Conservation (phyloP, 2,888 invertebrate species). For the Melinopterus prodromus region DNA sequence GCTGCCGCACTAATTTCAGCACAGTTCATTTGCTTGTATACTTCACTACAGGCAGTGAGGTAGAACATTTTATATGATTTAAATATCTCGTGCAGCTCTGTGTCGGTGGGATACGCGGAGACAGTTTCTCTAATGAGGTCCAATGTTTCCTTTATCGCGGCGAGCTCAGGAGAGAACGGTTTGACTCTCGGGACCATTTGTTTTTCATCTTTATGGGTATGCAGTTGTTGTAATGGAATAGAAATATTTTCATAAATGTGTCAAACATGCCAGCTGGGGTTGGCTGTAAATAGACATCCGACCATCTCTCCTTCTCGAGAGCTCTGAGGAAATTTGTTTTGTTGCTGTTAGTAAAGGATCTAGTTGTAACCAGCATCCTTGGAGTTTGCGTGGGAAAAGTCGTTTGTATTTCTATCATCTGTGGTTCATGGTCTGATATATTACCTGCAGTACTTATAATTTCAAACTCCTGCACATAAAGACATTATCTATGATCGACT, state of each 20-base stretch:
- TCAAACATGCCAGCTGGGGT: neutral
- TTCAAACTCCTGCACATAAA: neutral
- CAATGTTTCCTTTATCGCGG: neutral
- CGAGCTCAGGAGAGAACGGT: too few species aligned
- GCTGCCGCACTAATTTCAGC: neutral
- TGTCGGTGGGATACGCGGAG: neutral
- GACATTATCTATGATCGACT: neutral
- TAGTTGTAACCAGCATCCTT: neutral
- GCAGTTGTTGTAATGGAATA: neutral
- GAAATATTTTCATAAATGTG: neutral
- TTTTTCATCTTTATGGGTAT: neutral
- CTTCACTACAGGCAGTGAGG: neutral
- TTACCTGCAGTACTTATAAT: neutral
- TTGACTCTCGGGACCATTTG: neutral
- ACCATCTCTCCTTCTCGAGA: neutral
- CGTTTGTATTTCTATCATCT: too few species aligned
- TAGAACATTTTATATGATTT: neutral
- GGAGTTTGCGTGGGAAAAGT: too few species aligned
- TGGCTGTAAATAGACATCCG: neutral
- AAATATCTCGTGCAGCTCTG: neutral
- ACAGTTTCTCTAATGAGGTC: neutral
- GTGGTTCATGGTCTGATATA: neutral
- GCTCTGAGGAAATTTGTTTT: neutral
- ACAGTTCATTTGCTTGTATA: neutral
- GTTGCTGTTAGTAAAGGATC: neutral